Percentiles rank a stretch among this genome's conserved stretches.
Evolutionary conservation across 1,140 invertebrate species (phyloP).

Genomic region (Heliothis virescens): DNA sequence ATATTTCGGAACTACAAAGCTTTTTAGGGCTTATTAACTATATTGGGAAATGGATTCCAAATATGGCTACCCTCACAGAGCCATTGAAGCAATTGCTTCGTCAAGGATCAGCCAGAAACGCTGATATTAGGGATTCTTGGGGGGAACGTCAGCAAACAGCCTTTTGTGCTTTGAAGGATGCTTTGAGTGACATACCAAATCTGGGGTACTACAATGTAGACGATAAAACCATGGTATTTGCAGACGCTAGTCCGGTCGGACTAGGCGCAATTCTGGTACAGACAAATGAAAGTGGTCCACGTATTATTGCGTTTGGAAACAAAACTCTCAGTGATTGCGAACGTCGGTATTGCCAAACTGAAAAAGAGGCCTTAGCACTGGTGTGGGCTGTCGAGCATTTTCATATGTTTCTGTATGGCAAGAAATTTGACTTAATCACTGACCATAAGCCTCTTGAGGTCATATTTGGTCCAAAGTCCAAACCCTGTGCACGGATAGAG

Average conservation of each 20-base stretch:
- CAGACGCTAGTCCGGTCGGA: conserved; percentile 77
- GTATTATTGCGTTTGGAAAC: conserved; percentile 48
- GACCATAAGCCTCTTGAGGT: conserved; percentile 28
- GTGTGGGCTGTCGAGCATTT: too few species aligned
- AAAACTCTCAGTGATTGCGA: conserved; percentile 49
- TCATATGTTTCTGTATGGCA: too few species aligned
- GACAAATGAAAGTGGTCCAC: conserved; percentile 37
- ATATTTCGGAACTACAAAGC: conserved; percentile 69
- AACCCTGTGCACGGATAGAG: conserved; percentile 56
- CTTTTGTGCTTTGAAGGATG: conserved; percentile 9
- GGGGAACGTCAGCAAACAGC: background rate
- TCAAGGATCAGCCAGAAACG: background rate
- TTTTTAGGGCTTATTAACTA: conserved; percentile 82
- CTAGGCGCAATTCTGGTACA: conserved; percentile 68
- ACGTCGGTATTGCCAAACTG: conserved; percentile 56
- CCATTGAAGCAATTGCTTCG: conserved; percentile 19
- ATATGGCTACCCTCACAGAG: conserved; percentile 55
- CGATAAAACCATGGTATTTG: conserved; percentile 66
- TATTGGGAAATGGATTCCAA: conserved; percentile 75
- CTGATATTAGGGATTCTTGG: conserved; percentile 14
- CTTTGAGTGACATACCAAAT: conserved; percentile 1
- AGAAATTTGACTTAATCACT: too few species aligned
- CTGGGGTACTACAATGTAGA: conserved; percentile 55
- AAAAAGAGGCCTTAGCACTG: conserved; percentile 57
- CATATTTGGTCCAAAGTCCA: conserved; percentile 52